Evolutionary conservation across 1,140 invertebrate species (phyloP), one percentile per base, ranked within the genome.

Genomic region (Dryas iulia): DNA sequence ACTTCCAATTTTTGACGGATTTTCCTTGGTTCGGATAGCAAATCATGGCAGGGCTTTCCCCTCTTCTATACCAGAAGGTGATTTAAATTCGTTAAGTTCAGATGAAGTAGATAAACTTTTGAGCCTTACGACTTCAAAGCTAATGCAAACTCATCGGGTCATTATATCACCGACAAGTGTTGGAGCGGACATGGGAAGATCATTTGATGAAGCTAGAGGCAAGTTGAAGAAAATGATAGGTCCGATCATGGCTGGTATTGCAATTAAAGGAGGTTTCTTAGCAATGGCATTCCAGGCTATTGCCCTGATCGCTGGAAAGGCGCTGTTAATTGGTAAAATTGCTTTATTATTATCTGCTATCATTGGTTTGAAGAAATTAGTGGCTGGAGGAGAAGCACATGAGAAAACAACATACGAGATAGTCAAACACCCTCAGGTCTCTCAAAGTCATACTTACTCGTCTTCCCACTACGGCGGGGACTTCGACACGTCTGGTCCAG

Each of bases 341-440:
- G 96, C 96, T 11, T 84, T 97, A 2, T 92, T 96, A 1, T 89
- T 97, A 14, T 95, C 95, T 31, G 94, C 94, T 8, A 95, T 96
- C 35, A 93, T 97, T 47, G 96, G 95, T 0, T 88, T 97, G 47
- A 97, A 96, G 91, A 96, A 96, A 79, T 87, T 96, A 21, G 93
- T 95, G 0, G 92, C 93, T 4, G 87, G 92, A 33, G 92, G 92
- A 2, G 93, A 94, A 66, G 92, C 93, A 14, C 93, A 94, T 57
- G 96, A 96, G 79, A 96, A 96, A 83, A 96, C 96, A 2, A 96
- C 96, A 11, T 96, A 96, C 77, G 96, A 97, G 88, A 96, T 97
- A 80, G 95, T 97, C 14, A 97, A 97, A 83, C 95, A 96, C 88
- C 96, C 96, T n/a, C 94, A 96, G 74, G 94, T 96, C 59, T 95